Percentiles rank a stretch among this genome's conserved stretches.
phyloP scores from a whole-genome alignment of 2,113 vertebrate species.

The Ptyas mucosa region DNA sequence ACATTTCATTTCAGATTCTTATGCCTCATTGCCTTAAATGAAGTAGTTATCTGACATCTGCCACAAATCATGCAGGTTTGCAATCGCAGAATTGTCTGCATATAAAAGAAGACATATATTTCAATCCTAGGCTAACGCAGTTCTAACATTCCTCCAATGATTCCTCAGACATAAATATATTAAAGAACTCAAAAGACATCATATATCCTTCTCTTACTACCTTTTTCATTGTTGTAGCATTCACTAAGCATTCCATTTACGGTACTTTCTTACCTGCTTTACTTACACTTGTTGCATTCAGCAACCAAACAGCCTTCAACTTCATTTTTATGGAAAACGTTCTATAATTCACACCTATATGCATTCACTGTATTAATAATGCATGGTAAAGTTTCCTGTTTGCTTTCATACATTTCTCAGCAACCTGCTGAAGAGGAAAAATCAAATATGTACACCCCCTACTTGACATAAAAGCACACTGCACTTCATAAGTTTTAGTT shows the following conservation, averaged over 20 bases:
- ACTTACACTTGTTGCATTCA: not conserved
- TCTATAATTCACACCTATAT: not conserved
- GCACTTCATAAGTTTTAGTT: not conserved
- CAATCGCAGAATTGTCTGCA: not conserved
- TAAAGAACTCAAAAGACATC: not conserved
- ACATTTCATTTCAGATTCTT: not conserved
- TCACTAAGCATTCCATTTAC: not conserved
- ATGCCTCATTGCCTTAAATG: not conserved
- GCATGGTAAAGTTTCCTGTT: not conserved
- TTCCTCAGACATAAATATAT: not conserved
- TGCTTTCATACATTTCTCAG: not conserved
- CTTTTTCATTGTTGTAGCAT: not conserved
- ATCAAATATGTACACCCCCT: not conserved
- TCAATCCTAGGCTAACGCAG: not conserved
- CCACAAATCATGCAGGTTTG: not conserved
- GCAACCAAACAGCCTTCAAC: not conserved
- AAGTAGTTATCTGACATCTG: not conserved
- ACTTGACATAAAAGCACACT: not conserved
- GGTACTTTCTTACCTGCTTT: not conserved
- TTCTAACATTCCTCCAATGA: not conserved
- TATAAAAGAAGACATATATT: not conserved
- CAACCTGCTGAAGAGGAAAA: not conserved
- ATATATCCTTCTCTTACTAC: not conserved
- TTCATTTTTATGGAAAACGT: not conserved
- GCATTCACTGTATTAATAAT: not conserved